Percentiles rank a stretch among this genome's conserved stretches.
Conservation (phyloP, 2,797 vertebrate genomes). For the Tauraco hartlaubi region DNA sequence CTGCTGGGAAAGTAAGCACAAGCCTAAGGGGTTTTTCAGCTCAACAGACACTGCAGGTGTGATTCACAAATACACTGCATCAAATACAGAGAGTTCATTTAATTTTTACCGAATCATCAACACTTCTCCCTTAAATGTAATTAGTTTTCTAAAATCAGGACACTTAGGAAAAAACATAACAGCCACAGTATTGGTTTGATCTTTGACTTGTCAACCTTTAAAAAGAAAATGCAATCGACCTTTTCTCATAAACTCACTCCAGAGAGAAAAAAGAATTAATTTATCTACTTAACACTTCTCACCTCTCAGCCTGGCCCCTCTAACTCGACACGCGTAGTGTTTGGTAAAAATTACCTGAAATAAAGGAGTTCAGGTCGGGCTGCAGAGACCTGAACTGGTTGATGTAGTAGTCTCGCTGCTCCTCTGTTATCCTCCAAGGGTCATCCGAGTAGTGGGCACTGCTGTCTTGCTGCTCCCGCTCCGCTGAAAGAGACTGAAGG, state of each 20-base stretch:
- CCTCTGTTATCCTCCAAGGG: conserved; percentile 96
- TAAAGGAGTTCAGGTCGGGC: conserved; percentile 89
- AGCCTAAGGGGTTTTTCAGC: background rate
- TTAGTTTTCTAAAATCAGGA: background rate
- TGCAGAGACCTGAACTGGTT: conserved; percentile 94
- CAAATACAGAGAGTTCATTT: background rate
- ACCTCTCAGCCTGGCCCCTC: background rate
- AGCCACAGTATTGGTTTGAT: background rate
- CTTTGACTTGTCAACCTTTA: background rate
- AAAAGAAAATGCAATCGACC: background rate
- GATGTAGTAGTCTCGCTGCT: conserved; percentile 95
- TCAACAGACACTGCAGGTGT: background rate
- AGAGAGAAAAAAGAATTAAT: background rate
- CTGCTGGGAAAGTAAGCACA: background rate
- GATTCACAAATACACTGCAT: background rate
- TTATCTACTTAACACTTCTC: background rate
- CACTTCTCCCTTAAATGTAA: background rate
- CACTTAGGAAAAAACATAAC: background rate
- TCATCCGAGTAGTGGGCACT: conserved; percentile 84
- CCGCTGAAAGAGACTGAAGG: conserved; percentile 84
- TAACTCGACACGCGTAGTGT: fast-evolving
- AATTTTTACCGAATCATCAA: background rate
- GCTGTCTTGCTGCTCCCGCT: conserved; percentile 84
- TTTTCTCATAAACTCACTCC: background rate
- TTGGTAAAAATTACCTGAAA: conserved; percentile 85